phyloP scores from a whole-genome alignment of 2,113 vertebrate genomes.

The Candoia aspera region DNA sequence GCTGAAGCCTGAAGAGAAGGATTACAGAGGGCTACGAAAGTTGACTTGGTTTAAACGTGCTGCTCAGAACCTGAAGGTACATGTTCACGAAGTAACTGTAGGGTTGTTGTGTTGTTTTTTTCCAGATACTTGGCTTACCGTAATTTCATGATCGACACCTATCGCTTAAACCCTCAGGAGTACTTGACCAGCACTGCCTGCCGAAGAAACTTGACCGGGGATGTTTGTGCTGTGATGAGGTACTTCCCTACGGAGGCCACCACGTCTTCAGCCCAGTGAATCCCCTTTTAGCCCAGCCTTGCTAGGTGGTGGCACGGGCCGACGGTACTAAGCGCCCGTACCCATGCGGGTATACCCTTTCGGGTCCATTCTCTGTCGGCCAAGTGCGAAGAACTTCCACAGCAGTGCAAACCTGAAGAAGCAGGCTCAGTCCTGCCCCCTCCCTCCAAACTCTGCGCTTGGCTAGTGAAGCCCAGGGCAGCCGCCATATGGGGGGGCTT shows the following conservation, averaged over 20 bases:
- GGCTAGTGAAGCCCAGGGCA: neutral
- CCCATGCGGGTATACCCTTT: neutral
- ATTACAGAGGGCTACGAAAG: neutral
- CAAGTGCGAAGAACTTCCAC: neutral
- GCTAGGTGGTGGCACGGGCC: no score
- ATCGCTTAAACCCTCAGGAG: slow-evolving; percentile 95
- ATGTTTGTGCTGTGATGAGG: slow-evolving; percentile 98
- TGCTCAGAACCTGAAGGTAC: neutral
- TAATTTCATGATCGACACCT: slow-evolving; percentile 99
- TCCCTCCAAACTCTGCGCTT: neutral
- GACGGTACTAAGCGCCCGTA: neutral
- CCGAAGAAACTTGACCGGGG: slow-evolving; percentile 92
- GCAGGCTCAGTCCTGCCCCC: no score
- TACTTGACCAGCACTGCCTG: slow-evolving; percentile 98
- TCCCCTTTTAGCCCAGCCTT: accelerated
- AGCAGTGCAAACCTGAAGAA: neutral
- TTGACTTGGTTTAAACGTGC: no score
- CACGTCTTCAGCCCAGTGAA: accelerated
- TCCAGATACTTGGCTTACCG: slow-evolving; percentile 95
- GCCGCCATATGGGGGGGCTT: no score
- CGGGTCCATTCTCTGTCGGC: neutral
- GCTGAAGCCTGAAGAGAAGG: neutral
- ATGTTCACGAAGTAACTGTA: no score
- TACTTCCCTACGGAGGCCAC: slow-evolving; percentile 43
- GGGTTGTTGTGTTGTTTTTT: slow-evolving; percentile 6